These are phyloP conservation scores for Neogobius melanostomus DNA, from an alignment of 2,113 vertebrate genomes.

Conservation along the genomic window DNA sequence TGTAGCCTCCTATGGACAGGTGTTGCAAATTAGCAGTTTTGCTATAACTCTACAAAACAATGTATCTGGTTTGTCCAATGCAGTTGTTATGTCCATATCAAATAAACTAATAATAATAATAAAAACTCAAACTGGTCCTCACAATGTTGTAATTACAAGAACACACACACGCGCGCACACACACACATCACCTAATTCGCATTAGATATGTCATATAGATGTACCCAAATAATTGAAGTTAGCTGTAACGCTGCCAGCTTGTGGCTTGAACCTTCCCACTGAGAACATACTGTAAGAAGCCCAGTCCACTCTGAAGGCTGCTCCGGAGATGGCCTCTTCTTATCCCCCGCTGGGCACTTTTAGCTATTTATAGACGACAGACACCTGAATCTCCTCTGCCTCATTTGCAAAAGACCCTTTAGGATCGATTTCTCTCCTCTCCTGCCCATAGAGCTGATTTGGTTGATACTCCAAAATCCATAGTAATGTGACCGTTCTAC, in stretches of 20 bases:
- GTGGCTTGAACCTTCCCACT: constrained; percentile 33
- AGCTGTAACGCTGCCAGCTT: not conserved
- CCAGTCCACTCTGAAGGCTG: constrained; percentile 17
- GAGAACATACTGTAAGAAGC: constrained; percentile 16
- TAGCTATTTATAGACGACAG: constrained; percentile 54
- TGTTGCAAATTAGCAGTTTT: too few species aligned
- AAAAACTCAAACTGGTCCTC: too few species aligned
- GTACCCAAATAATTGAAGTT: not conserved
- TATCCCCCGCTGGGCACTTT: constrained; percentile 31
- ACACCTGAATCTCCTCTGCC: constrained; percentile 38
- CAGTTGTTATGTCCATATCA: too few species aligned
- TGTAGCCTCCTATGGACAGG: too few species aligned
- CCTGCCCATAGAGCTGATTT: constrained; percentile 17
- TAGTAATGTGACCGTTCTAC: too few species aligned
- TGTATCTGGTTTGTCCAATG: too few species aligned
- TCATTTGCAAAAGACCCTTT: constrained; percentile 43
- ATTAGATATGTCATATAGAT: not conserved
- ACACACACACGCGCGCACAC: too few species aligned
- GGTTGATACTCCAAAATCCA: too few species aligned
- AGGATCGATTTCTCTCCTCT: constrained; percentile 50
- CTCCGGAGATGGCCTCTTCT: constrained; percentile 25
- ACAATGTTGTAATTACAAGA: too few species aligned
- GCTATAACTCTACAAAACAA: too few species aligned
- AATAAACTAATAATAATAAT: too few species aligned
- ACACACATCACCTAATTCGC: too few species aligned